Evolutionary conservation across 2,113 vertebrate species (phyloP).

Genomic region (Lanius ludovicianus): DNA sequence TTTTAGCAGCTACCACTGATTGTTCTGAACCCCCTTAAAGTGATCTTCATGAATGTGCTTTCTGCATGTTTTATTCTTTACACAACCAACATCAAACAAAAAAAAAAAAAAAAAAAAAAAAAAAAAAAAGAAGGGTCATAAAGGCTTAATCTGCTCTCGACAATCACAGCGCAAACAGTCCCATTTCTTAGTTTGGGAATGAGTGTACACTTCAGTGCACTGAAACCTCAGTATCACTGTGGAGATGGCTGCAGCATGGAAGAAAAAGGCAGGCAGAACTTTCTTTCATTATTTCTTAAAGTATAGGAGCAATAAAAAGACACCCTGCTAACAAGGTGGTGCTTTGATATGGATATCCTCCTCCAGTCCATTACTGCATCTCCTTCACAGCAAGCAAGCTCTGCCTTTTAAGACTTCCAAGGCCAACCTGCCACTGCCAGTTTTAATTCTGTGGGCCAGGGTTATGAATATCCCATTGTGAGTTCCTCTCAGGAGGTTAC

Average conservation of each 20-base stretch:
- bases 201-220: neutral
- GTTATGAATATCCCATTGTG: neutral
- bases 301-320: neutral
- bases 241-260: neutral
- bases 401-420: neutral
- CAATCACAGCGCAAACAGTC: neutral
- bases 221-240: neutral
- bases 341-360: neutral
- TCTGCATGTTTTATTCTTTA: neutral
- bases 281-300: neutral
- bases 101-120: neutral
- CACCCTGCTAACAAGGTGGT: neutral
- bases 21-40: neutral
- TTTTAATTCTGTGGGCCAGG: neutral
- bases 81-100: neutral
- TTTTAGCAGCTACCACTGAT: neutral
- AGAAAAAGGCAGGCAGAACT: neutral
- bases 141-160: neutral
- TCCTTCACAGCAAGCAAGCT: neutral
- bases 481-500: neutral
- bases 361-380: neutral
- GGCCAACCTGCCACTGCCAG: neutral
- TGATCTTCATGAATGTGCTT: neutral
- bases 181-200: neutral
- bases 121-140: neutral